Evolutionary conservation across 2,113 vertebrate species (phyloP).

Genomic region (Microcebus tavaratra): DNA sequence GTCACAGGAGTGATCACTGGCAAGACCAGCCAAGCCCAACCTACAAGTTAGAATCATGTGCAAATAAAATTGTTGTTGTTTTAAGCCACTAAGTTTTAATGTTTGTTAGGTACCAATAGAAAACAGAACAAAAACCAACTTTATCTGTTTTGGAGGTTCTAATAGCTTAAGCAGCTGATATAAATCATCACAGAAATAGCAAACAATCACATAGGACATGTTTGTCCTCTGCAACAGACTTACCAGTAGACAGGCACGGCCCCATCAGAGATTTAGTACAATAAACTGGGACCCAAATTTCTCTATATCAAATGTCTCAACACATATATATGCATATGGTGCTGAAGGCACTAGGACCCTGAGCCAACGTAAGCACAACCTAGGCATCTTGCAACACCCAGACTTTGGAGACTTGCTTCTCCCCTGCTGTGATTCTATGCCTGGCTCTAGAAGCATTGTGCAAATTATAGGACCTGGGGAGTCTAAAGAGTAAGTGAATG

Average conservation of each 20-base stretch:
- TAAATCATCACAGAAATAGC: not conserved
- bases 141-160: not conserved
- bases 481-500: slow-evolving; percentile 68
- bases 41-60: not conserved
- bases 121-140: slow-evolving; percentile 11
- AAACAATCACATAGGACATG: not conserved
- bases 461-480: slow-evolving; percentile 70
- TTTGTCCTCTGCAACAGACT: not conserved
- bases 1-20: not conserved
- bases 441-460: slow-evolving; percentile 45
- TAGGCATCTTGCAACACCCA: not conserved
- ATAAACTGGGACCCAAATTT: not conserved
- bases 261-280: not conserved
- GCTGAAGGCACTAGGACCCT: not conserved
- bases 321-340: not conserved
- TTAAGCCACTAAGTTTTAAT: not conserved
- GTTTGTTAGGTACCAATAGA: not conserved
- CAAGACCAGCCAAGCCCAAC: not conserved
- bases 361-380: slow-evolving; percentile 25
- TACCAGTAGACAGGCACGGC: not conserved
- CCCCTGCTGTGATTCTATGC: slow-evolving; percentile 30
- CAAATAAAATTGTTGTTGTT: not conserved
- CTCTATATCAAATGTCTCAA: not conserved
- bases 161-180: not conserved
- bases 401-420: slow-evolving; percentile 31